Conservation (phyloP, 2,113 vertebrate species). For the Ploceus nigricollis region DNA sequence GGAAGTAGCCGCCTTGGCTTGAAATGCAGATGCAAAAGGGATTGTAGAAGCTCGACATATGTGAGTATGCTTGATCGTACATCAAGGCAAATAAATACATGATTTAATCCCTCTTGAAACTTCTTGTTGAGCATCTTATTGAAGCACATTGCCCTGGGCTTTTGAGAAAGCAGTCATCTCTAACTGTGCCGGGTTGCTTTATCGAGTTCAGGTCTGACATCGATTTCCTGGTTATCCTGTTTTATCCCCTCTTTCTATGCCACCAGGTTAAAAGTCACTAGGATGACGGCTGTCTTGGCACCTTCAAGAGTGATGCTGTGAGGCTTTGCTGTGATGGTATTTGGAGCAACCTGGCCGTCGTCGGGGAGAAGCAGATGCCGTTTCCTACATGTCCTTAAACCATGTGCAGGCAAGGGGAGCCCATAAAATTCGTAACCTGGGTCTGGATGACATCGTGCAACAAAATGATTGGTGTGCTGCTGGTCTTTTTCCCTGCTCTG, state of each 20-base stretch:
- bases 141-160: background rate
- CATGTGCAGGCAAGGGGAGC: constrained; percentile 50
- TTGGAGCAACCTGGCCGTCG: background rate
- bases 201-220: background rate
- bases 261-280: constrained; percentile 55
- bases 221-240: background rate
- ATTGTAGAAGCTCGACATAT: background rate
- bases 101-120: background rate
- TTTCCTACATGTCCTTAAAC: constrained; percentile 10
- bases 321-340: constrained; percentile 16
- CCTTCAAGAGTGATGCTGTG: constrained; percentile 3
- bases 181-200: background rate
- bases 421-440: constrained; percentile 42
- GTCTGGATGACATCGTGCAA: constrained; percentile 76
- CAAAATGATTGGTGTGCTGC: constrained; percentile 81
- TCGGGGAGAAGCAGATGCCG: background rate
- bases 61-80: background rate
- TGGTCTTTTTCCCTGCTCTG: constrained; percentile 76
- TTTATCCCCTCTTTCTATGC: constrained; percentile 35
- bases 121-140: background rate
- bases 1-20: background rate
- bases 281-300: background rate
- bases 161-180: background rate
- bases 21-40: background rate
- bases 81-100: background rate